Conservation (phyloP, 1,140 invertebrate genomes). For the Sminthurides bifidus region DNA sequence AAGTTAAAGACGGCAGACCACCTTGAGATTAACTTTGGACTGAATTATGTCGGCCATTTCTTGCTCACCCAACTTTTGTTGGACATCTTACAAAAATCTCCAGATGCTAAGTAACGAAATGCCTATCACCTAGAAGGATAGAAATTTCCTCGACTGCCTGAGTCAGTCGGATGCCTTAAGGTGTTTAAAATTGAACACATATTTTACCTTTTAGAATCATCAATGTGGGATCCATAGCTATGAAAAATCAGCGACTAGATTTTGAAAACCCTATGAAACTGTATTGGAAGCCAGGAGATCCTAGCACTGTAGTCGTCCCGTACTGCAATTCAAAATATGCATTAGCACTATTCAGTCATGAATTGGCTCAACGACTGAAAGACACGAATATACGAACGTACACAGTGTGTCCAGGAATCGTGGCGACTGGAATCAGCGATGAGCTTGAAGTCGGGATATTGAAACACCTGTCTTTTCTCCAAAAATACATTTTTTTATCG, state of each 20-base stretch:
- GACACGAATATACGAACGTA: background rate
- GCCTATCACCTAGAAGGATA: background rate
- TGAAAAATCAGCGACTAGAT: background rate
- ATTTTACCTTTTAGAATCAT: background rate
- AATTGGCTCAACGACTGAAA: background rate
- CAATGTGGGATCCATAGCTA: background rate
- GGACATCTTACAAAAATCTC: background rate
- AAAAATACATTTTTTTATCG: background rate
- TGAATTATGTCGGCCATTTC: conserved; percentile 10
- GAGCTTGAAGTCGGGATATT: background rate
- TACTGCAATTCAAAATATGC: conserved; percentile 11
- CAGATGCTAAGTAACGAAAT: background rate
- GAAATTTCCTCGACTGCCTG: background rate
- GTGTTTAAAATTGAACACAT: background rate
- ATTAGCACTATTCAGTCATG: background rate
- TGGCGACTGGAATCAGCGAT: conserved; percentile 21
- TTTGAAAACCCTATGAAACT: background rate
- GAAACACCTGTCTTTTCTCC: background rate
- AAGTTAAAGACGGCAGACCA: conserved; percentile 2
- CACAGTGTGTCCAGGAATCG: conserved; percentile 3
- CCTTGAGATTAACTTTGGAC: conserved; percentile 9
- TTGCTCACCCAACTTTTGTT: conserved; percentile 4
- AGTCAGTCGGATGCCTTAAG: background rate
- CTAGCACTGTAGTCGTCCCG: background rate
- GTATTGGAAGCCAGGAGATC: background rate